Evolutionary conservation across 2,113 vertebrate species (phyloP), one percentile per base, ranked within the genome.

Genomic region (Bombycilla garrulus): DNA sequence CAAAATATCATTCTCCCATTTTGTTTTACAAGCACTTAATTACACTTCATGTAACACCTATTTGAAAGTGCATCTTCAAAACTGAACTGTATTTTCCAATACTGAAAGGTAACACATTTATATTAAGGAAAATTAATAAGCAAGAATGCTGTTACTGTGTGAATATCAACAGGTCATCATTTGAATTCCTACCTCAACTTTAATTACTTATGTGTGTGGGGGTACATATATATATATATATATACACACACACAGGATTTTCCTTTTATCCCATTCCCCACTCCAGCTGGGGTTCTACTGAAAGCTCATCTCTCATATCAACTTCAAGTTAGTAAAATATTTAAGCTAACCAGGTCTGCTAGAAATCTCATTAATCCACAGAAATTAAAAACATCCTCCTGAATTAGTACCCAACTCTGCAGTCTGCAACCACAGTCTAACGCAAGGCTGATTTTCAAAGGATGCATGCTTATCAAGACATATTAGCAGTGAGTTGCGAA

Each of bases 171-270:
- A 74, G 23, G 8, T 61, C 47, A 70, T 54, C 1, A 2, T 62
- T 36, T 45, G 2, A 38, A 65, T 65, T 48, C 18, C 48, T 88
- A 29, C 7, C 25, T 86, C 64, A 53, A 38, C 2, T 71, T 85
- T 8, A 84, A 31, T 29, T 56, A 36, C n/a, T 45, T 74, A 17
- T 2, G 11, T 15, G 3, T 31, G 16, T 3, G 6, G 7, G 9
- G 31, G 2, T 15, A 5, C 14, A 3, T 8, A 11, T 15, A 5
- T 22, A 8, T 28, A 17, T 5, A 7, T 4, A 15, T 3, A 51
- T 6, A 56, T 0, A 16, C 0, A 36, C 7, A 45, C 24, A 42
- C 5, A 28, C 7, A 48, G 6, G 5, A 3, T 36, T 65, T 38
- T 38, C 21, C 23, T 13, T 8, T 8, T 51, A 40, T 24, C 13